Evolutionary conservation across 2,888 invertebrate species (phyloP).

Genomic region (Nomada fabriciana): DNA sequence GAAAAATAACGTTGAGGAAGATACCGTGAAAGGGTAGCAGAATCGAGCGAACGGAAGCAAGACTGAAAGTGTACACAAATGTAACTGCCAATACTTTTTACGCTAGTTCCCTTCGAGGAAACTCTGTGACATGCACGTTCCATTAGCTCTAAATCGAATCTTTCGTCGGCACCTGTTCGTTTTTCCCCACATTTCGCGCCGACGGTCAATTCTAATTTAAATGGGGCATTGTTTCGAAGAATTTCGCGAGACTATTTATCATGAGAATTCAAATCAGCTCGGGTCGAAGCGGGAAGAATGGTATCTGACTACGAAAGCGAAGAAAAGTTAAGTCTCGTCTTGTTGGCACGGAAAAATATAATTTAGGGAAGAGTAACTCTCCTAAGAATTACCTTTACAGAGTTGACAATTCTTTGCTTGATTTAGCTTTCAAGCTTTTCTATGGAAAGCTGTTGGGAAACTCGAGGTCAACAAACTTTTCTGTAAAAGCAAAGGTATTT

Average conservation of each 20-base stretch:
- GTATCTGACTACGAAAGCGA: not conserved
- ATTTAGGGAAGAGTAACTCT: not conserved
- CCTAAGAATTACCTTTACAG: not conserved
- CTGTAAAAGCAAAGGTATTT: conserved; percentile 2
- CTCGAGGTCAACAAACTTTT: not conserved
- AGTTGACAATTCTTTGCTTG: not conserved
- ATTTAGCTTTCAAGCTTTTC: not conserved
- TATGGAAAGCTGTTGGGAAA: not conserved
- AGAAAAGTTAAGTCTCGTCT: not conserved
- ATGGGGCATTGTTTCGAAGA: conserved; percentile 1
- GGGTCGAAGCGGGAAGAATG: not conserved
- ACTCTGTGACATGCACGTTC: conserved; percentile 46
- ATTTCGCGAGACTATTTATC: conserved; percentile 2
- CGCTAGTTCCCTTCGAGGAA: conserved; percentile 19
- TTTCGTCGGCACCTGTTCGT: conserved; percentile 46
- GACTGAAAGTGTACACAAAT: conserved; percentile 39
- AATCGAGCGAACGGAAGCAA: no score
- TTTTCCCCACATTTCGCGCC: conserved; percentile 5
- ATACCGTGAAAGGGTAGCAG: not conserved
- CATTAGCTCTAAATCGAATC: conserved; percentile 52
- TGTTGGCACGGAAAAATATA: not conserved
- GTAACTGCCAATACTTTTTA: conserved; percentile 44
- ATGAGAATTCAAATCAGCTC: not conserved
- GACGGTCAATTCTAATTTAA: conserved; percentile 49
- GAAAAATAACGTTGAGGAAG: conserved; percentile 9